Evolutionary conservation across 2,113 vertebrate genomes (phyloP).

Genomic region (Lasiurus borealis): DNA sequence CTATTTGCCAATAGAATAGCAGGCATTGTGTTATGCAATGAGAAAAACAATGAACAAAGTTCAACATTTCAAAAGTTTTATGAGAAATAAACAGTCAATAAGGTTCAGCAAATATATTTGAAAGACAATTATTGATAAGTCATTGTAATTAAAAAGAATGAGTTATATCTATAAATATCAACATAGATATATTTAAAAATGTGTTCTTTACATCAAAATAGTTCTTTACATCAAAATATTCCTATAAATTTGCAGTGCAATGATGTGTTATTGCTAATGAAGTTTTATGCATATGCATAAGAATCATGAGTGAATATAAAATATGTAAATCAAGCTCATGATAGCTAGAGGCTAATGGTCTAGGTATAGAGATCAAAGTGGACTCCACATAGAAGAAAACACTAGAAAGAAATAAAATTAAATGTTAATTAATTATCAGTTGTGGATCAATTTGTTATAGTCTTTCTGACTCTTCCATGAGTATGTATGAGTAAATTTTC

Average conservation of each 20-base stretch:
- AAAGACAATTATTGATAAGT: neutral
- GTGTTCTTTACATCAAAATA: neutral
- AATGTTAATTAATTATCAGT: neutral
- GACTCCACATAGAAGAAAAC: neutral
- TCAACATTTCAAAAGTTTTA: conserved; percentile 1
- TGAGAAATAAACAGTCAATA: neutral
- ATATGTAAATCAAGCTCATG: neutral
- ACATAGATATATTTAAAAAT: neutral
- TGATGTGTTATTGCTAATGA: neutral
- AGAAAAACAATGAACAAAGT: neutral
- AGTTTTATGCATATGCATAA: neutral
- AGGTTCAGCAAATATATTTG: neutral
- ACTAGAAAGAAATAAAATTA: neutral
- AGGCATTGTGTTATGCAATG: too few relatives aligned
- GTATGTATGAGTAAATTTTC: neutral
- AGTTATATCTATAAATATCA: neutral
- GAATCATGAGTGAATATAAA: neutral
- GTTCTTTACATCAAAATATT: neutral
- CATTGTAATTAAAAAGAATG: neutral
- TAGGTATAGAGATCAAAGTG: neutral
- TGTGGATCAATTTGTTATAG: neutral
- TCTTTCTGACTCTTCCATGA: neutral
- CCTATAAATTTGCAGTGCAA: neutral
- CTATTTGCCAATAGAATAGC: neutral
- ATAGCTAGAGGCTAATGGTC: neutral